Evolutionary conservation across 2,888 invertebrate genomes (phyloP).

Genomic region (Vanessa cardui): DNA sequence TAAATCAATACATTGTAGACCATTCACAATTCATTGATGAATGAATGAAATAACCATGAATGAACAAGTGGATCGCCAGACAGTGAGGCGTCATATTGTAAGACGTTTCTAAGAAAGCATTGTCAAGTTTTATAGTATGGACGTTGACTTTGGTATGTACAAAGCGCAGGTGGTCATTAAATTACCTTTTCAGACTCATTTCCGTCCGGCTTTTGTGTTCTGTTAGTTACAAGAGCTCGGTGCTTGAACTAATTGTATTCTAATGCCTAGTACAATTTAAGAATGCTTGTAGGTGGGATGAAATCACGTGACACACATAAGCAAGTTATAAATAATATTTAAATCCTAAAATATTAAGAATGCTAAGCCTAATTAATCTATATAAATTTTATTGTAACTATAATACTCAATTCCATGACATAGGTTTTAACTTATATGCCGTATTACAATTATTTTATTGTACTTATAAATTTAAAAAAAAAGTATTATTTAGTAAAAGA

Average conservation of each 20-base stretch:
- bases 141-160: constrained; percentile 36
- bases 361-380: too few relatives aligned
- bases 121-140: constrained; percentile 39
- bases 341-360: too few relatives aligned
- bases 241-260: constrained; percentile 32
- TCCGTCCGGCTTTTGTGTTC: constrained; percentile 53
- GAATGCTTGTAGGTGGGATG: neutral
- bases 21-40: constrained; percentile 20
- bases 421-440: too few relatives aligned
- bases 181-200: constrained; percentile 69
- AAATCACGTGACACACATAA: too few relatives aligned
- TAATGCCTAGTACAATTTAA: constrained; percentile 16
- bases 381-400: too few relatives aligned
- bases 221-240: neutral
- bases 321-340: too few relatives aligned
- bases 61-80: constrained; percentile 57
- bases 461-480: too few relatives aligned
- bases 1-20: constrained; percentile 24
- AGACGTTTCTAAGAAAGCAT: constrained; percentile 33
- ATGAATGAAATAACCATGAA: constrained; percentile 21
- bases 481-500: too few relatives aligned
- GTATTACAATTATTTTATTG: too few relatives aligned
- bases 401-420: too few relatives aligned
- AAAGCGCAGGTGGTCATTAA: constrained; percentile 72
- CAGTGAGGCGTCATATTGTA: constrained; percentile 23